Base-by-base conservation (phyloP, 2,888 invertebrate species). In the Lasioglossum zephyrum region DNA sequence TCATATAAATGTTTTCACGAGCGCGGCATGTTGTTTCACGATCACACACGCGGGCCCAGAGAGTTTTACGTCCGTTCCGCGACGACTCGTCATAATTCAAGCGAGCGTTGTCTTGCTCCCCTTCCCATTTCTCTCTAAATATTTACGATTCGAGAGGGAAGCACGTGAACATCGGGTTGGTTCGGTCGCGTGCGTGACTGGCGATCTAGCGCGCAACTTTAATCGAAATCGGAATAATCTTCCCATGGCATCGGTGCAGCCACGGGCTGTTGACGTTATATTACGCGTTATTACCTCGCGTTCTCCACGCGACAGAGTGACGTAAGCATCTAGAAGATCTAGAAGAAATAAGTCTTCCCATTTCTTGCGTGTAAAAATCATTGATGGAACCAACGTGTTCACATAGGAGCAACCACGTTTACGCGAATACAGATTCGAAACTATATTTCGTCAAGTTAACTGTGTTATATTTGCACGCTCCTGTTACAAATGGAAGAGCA, bases 1-100 rank as follows among this genome's bases (percentile, higher is more conserved):
- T 36, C 81, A 69, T 86, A 57, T 86, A 86, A 86, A 86, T 79
- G 79, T 76, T 86, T 81, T 86, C 86, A 86, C 81, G 86, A 86
- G 86, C 77, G 81, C 44, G 31, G 63, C 63, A n/a, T 31, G 72
- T 18, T 41, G 72, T 66, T 66, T 31, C 66, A 26, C 13, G 66
- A 22, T 16, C 60, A 57, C 39, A 72, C 22, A n/a, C 60, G 41
- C 18, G 6, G 18, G 18, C 8, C 49, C 8, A 57, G 36, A 53
- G 57, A 47, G 73, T 86, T 72, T 72, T 82, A 82, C 60, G 57
- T 60, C 13, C 70, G 63, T 53, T 74, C 70, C 47, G 53, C 73
- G 53, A 47, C 47, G 77, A 63, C 80, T 80, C 82, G 70, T 87
- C 82, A 79, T 87, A 66, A 87, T 70, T 60, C 63, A 39, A n/a